phyloP scores from a whole-genome alignment of 2,113 vertebrate species.

The Paralichthys olivaceus region DNA sequence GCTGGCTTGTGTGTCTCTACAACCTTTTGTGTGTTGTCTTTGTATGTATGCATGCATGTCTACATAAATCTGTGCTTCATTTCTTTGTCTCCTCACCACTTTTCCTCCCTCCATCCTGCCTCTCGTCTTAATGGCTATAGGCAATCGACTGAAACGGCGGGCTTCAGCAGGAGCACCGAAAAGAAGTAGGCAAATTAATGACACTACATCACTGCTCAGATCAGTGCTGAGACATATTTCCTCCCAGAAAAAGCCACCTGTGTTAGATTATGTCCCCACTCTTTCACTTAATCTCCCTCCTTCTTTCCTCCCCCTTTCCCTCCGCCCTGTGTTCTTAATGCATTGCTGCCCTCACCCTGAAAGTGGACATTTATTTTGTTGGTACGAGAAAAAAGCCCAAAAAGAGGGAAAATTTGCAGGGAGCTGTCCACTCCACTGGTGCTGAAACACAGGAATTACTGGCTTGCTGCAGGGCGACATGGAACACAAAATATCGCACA shows the following conservation, averaged over 20 bases:
- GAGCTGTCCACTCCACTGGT: constrained; percentile 55
- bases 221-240: constrained; percentile 41
- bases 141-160: constrained; percentile 64
- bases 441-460: constrained; percentile 52
- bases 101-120: constrained; percentile 35
- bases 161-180: constrained; percentile 48
- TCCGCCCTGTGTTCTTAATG: constrained; percentile 37
- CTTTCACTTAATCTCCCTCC: constrained; percentile 13
- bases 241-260: constrained; percentile 39
- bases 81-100: background rate
- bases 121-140: constrained; percentile 46
- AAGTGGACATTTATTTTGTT: constrained; percentile 50
- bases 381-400: constrained; percentile 14
- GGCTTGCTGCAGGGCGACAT: constrained; percentile 29
- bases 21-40: constrained; percentile 16
- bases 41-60: constrained; percentile 17
- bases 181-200: constrained; percentile 64
- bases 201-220: constrained; percentile 49
- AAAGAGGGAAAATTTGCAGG: constrained; percentile 17
- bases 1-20: constrained; percentile 2
- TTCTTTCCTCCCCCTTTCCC: background rate
- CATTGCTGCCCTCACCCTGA: constrained; percentile 41
- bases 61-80: constrained; percentile 40
- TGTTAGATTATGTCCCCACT: constrained; percentile 32
- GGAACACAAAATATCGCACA: constrained; percentile 25